Conservation (phyloP, 2,888 invertebrate species). For the Actias luna region DNA sequence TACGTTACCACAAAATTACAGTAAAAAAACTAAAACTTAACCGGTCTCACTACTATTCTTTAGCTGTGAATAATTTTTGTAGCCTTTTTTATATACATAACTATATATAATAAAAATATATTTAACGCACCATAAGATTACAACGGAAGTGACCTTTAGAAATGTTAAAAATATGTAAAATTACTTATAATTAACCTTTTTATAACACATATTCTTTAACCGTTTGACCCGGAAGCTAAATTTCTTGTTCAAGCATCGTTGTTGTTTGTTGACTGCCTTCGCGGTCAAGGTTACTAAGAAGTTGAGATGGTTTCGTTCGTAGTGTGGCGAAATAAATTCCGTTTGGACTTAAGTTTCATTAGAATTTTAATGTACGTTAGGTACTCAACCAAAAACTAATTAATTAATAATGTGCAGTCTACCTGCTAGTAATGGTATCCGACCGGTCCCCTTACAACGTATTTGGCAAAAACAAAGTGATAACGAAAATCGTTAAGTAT, state of each 20-base stretch:
- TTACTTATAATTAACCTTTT: background rate
- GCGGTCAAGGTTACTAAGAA: background rate
- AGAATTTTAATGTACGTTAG: background rate
- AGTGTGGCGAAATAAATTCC: background rate
- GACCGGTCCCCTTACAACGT: no score
- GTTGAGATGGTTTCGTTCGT: background rate
- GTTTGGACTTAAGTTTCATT: background rate
- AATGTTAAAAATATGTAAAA: background rate
- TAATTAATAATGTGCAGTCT: no score
- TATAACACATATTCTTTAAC: background rate
- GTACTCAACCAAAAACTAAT: background rate
- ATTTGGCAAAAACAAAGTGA: no score
- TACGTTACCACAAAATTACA: no score
- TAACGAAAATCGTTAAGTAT: no score
- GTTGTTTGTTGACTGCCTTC: background rate
- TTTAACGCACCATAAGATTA: background rate
- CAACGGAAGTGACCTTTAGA: slow-evolving; percentile 4
- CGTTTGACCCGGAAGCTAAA: background rate
- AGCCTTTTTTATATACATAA: no score
- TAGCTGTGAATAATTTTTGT: no score
- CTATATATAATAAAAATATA: no score
- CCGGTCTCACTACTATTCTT: no score
- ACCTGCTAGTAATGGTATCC: no score
- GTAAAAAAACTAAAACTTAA: no score
- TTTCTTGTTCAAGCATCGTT: background rate